A percentile compares a stretch with the other conserved stretches of the same genome.
phyloP scores from a whole-genome alignment of 2,113 vertebrate genomes.

The Cyanoliseus patagonus region DNA sequence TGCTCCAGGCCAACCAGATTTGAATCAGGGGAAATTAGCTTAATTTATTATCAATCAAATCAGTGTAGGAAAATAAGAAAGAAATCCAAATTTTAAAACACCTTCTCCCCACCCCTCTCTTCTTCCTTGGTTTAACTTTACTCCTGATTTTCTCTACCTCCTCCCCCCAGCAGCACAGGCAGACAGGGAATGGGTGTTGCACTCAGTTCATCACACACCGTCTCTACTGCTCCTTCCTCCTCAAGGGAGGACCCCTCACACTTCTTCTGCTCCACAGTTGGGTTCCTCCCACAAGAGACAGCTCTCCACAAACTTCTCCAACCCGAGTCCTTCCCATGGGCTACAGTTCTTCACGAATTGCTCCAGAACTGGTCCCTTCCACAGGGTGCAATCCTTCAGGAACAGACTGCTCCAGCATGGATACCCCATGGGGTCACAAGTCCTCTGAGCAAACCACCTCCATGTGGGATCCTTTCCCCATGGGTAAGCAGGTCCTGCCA shows the following conservation, averaged over 20 bases:
- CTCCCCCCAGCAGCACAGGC: not conserved
- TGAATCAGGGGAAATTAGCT: not conserved
- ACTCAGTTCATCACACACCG: not conserved
- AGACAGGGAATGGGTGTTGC: not conserved
- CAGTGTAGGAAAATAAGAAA: not conserved
- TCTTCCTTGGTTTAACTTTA: not conserved
- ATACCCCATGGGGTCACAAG: not conserved
- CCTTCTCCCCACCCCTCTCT: not conserved
- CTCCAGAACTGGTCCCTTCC: not conserved
- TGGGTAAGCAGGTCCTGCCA: not conserved
- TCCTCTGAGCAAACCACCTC: not conserved
- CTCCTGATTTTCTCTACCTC: not conserved
- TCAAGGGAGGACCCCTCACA: not conserved
- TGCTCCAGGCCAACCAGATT: not conserved
- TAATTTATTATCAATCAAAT: not conserved
- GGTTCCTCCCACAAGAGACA: not conserved
- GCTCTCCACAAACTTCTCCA: not conserved
- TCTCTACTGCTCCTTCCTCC: not conserved
- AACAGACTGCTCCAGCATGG: not conserved
- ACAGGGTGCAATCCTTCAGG: not conserved
- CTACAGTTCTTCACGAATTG: not conserved
- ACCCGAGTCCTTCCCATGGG: not conserved
- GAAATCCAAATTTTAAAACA: not conserved
- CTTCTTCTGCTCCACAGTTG: not conserved
- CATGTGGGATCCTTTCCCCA: not conserved